Evolutionary conservation across 2,113 vertebrate genomes (phyloP).

Genomic region (Pyrgilauda ruficollis): DNA sequence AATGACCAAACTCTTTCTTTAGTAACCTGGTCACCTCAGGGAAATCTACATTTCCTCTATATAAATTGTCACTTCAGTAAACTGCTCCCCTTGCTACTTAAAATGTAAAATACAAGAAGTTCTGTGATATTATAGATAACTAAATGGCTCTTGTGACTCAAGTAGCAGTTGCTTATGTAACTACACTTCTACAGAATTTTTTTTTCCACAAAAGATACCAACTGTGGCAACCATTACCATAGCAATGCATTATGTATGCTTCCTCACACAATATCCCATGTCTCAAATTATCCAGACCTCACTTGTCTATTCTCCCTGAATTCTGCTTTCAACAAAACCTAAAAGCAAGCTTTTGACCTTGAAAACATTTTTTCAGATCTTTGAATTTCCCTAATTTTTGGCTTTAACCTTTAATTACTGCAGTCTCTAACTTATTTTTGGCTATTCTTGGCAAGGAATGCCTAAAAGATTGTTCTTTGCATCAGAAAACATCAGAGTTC

Average conservation of each 20-base stretch:
- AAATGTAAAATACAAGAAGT: not conserved
- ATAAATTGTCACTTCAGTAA: not conserved
- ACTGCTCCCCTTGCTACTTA: not conserved
- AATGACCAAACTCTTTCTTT: not conserved
- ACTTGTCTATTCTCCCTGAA: not conserved
- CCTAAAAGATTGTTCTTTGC: not conserved
- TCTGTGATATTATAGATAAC: not conserved
- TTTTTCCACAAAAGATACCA: conserved; percentile 58
- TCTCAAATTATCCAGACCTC: conserved; percentile 17
- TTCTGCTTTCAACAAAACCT: not conserved
- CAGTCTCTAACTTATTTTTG: not conserved
- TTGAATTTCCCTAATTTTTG: not conserved
- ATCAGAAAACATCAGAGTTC: not conserved
- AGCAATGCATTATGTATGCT: conserved; percentile 38
- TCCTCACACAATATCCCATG: not conserved
- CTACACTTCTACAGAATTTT: not conserved
- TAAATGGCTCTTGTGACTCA: not conserved
- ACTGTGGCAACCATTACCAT: conserved; percentile 65
- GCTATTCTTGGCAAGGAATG: not conserved
- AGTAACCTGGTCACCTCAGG: not conserved
- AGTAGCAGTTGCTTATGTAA: conserved; percentile 50
- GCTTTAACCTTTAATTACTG: not conserved
- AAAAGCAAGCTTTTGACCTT: not conserved
- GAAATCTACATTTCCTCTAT: not conserved
- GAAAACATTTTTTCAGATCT: not conserved